Conservation (phyloP, 53 echinoderm and acorn worm genomes). For the Temnopleurus reevesii region DNA sequence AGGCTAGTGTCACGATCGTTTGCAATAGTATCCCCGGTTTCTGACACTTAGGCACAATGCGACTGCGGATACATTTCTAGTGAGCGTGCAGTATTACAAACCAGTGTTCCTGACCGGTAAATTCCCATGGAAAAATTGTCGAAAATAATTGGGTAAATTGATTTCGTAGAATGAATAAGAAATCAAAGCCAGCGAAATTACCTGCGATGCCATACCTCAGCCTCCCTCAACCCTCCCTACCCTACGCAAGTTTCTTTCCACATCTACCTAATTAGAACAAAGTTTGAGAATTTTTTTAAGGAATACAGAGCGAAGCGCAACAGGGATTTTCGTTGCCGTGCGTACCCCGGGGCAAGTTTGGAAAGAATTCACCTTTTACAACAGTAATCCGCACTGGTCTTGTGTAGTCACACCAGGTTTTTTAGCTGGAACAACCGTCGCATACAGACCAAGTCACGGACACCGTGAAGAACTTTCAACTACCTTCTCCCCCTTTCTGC, state of each 20-base stretch:
- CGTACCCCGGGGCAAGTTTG: conserved; percentile 33
- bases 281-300: not conserved
- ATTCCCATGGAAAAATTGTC: conserved; percentile 20
- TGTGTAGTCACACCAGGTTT: conserved; percentile 53
- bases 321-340: conserved; percentile 10
- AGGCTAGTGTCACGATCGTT: conserved; percentile 44
- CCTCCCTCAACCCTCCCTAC: conserved; percentile 3
- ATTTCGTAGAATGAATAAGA: not conserved
- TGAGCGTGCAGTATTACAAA: conserved; percentile 57
- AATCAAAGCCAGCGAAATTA: not conserved
- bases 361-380: conserved; percentile 54
- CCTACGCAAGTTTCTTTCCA: not conserved
- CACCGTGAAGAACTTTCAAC: not conserved
- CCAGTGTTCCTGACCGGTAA: conserved; percentile 5
- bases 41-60: conserved; percentile 51
- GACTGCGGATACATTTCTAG: conserved; percentile 46
- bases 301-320: not conserved
- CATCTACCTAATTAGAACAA: not conserved
- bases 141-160: conserved; percentile 54
- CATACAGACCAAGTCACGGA: conserved; percentile 23
- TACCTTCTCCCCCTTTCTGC: not conserved
- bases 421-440: conserved; percentile 21
- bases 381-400: conserved; percentile 48
- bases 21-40: conserved; percentile 47
- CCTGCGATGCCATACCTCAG: not conserved